phyloP scores from a whole-genome alignment of 2,888 invertebrate species.

The Deroplatys truncata region DNA sequence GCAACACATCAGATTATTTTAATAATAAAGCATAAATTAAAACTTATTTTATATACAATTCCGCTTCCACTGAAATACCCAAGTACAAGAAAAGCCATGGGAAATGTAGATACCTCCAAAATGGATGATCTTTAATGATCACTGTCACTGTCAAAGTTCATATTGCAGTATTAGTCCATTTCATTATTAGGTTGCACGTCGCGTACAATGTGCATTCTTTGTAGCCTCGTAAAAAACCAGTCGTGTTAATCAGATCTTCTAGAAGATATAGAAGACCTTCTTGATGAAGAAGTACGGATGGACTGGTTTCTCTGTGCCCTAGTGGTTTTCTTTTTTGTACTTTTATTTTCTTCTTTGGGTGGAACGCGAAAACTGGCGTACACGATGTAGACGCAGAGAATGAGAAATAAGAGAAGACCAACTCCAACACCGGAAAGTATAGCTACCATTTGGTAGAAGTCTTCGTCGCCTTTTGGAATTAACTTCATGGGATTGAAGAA shows the following conservation, averaged over 20 bases:
- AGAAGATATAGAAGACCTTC: not conserved
- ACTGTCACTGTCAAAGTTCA: not conserved
- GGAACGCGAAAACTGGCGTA: not conserved
- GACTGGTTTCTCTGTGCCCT: not conserved
- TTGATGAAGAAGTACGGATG: not conserved
- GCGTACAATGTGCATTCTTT: not conserved
- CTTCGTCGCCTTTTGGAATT: not conserved
- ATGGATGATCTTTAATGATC: not conserved
- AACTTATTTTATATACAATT: no score
- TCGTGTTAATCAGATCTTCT: not conserved
- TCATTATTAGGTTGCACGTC: not conserved
- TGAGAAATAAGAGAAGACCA: not conserved
- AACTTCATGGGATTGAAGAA: not conserved
- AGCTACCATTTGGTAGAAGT: not conserved
- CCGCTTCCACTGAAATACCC: no score
- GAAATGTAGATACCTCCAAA: not conserved
- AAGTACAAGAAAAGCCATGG: no score
- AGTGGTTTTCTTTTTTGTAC: not conserved
- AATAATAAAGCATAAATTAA: no score
- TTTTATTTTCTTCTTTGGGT: not conserved
- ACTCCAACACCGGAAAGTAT: not conserved
- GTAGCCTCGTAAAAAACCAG: not conserved
- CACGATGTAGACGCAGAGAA: not conserved
- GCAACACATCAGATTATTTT: no score
- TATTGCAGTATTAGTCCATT: not conserved